Base-by-base conservation (phyloP, 2,113 vertebrate species). In the Probosciger aterrimus region DNA sequence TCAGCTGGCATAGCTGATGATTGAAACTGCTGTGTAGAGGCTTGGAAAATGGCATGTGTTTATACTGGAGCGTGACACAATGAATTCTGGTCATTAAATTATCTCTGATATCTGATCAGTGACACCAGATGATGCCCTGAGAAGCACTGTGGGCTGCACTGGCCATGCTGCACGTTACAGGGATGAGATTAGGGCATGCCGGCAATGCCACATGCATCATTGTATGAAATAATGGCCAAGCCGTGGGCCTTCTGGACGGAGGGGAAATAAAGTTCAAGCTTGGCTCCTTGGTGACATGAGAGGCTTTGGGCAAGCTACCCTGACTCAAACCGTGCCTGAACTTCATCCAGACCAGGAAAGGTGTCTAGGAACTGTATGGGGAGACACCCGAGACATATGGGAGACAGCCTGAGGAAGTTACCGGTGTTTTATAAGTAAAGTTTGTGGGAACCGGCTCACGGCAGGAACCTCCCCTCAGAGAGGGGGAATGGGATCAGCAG, bases 351-450 rank as follows among this genome's bases (percentile, higher is more conserved):
- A 10, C 16, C 7, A 23, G 25, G 37, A 15, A 50, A 27, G n/a
- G 31, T 3, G 57, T 1, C 11, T 1, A 5, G 25, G 33, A 16
- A 20, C 30, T 31, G 10, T 1, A 37, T 0, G n/a, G 62, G 43
- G 47, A 19, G 14, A 11, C 5, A 15, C 64, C 0, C 33, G 13
- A 12, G 6, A 44, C 37, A 8, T 27, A 30, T 17, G 43, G 7
- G 20, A 43, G 57, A 53, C 13, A 14, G n/a, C 49, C 8, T 12
- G 8, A 8, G 16, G 33, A 33, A 16, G 31, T 11, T 23, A 2
- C 0, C 5, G 23, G 0, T 23, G 18, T 53, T 86, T 82, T 4
- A 2, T 2, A 50, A 47, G 41, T 11, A 2, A 8, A 17, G 71
- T 0, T 19, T 11, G 52, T 2, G 35, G 44, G 73, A 17, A 13